A percentile compares a stretch with the other conserved stretches of the same genome.
Conservation (phyloP, 2,888 invertebrate genomes). For the Heteromurus nitidus region DNA sequence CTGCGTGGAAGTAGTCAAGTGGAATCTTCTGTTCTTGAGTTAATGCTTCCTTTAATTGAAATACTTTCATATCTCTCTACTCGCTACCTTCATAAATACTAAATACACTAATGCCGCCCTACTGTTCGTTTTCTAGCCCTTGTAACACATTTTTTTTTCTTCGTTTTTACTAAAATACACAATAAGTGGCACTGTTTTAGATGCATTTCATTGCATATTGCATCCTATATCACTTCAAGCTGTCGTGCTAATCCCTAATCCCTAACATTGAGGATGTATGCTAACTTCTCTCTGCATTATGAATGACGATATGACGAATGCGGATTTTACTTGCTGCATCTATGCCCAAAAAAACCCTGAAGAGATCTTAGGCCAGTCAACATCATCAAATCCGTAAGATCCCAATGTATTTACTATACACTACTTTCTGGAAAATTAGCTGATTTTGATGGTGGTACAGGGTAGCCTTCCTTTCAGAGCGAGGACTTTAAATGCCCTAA, state of each 20-base stretch:
- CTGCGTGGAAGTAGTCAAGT: slow-evolving; percentile 40
- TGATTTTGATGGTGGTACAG: not conserved
- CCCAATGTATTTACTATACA: not conserved
- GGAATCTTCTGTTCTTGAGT: slow-evolving; percentile 47
- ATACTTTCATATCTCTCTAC: slow-evolving; percentile 56
- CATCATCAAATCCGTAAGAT: too few species aligned
- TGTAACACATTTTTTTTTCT: not conserved
- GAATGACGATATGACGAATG: too few species aligned
- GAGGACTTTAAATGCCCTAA: slow-evolving; percentile 3
- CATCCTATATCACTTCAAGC: too few species aligned
- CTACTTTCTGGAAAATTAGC: not conserved
- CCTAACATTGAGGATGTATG: too few species aligned
- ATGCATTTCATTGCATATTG: too few species aligned
- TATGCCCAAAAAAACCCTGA: too few species aligned
- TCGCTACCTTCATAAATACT: too few species aligned
- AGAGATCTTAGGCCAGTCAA: too few species aligned
- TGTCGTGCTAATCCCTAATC: too few species aligned
- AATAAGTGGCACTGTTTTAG: not conserved
- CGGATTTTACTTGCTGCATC: too few species aligned
- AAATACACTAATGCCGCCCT: not conserved
- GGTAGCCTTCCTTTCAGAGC: not conserved
- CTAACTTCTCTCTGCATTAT: too few species aligned
- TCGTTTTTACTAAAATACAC: not conserved
- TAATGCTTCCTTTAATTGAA: slow-evolving; percentile 54
- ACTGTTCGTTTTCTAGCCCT: not conserved